phyloP scores from a whole-genome alignment of 2,888 invertebrate species.

The Eupsilia transversa region DNA sequence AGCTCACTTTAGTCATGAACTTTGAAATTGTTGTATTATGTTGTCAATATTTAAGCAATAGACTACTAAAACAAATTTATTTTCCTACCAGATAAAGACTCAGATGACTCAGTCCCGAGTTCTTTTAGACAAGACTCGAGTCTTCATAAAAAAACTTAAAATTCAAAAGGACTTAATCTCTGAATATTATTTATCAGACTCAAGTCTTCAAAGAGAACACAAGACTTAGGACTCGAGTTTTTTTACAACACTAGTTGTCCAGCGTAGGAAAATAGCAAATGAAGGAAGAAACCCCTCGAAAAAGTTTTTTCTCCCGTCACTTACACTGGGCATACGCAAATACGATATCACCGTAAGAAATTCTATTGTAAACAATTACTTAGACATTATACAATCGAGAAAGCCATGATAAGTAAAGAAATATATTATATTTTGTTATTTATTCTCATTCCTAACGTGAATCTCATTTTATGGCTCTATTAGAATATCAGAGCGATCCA shows the following conservation, averaged over 20 bases:
- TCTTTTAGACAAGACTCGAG: background rate
- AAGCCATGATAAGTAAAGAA: constrained; percentile 15
- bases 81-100: background rate
- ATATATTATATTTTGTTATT: background rate
- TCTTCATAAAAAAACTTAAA: background rate
- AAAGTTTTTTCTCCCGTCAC: background rate
- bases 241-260: background rate
- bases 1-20: background rate
- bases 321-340: constrained; percentile 2
- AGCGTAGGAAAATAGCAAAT: constrained; percentile 5
- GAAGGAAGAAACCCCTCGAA: background rate
- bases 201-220: background rate
- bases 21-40: background rate
- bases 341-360: background rate
- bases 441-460: background rate
- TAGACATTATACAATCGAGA: constrained; percentile 21
- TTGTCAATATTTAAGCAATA: background rate
- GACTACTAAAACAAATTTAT: background rate
- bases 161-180: background rate
- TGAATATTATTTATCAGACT: background rate
- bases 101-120: background rate
- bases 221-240: constrained; percentile 1
- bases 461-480: background rate
- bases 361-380: constrained; percentile 26
- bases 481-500: background rate